Conservation (phyloP, 2,888 invertebrate species). For the Trichogramma dendrolimi region DNA sequence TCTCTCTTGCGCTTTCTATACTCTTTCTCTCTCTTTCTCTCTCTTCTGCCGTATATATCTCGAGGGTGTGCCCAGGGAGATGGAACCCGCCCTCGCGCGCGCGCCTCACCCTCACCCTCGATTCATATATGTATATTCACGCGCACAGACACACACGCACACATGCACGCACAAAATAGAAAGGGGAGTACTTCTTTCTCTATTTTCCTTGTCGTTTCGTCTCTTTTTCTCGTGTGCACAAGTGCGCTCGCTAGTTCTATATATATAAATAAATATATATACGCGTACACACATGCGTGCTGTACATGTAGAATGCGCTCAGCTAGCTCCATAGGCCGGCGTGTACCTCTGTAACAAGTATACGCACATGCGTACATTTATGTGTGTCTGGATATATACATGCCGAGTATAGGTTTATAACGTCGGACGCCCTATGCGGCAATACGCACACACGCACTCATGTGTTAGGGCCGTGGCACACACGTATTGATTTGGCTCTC, state of each 20-base stretch:
- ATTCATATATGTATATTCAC: constrained; percentile 1
- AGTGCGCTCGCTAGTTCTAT: no score
- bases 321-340: no score
- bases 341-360: no score
- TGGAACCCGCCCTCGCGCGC: constrained; percentile 35
- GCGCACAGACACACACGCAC: not conserved
- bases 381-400: no score
- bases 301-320: no score
- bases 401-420: constrained; percentile 13
- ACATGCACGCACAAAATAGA: no score
- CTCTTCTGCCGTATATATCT: constrained; percentile 30
- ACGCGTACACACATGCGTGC: no score
- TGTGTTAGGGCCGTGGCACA: constrained; percentile 23
- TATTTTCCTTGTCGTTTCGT: not conserved
- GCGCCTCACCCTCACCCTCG: constrained; percentile 14
- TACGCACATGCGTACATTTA: no score
- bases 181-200: not conserved
- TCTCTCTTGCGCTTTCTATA: constrained; percentile 6
- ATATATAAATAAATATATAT: no score
- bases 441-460: constrained; percentile 18
- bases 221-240: no score
- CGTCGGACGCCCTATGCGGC: constrained; percentile 22
- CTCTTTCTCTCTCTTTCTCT: constrained; percentile 25
- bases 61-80: constrained; percentile 38
- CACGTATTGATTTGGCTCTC: constrained; percentile 27